Evolutionary conservation across 2,888 invertebrate genomes (phyloP), one percentile per base, ranked within the genome.

Genomic region (Zaprionus lineosus): DNA sequence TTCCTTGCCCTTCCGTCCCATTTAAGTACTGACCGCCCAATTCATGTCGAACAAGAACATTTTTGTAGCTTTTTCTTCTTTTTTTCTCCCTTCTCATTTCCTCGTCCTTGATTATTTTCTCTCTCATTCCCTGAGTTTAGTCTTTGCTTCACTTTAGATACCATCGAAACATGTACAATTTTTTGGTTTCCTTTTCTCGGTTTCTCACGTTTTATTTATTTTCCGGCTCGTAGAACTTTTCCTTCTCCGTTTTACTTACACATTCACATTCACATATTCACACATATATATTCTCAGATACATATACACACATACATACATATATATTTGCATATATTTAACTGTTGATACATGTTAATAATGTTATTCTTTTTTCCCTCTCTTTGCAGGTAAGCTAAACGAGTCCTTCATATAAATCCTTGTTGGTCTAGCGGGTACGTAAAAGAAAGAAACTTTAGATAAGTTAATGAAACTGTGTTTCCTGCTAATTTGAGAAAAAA

Each of bases 21-120:
- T n/a, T 7, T 16, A 24, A 6, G 43, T 28, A 46, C 44, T 43
- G 34, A 28, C 56, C 75, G 56, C 76, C 73, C 77, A 64, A 68
- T 74, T 71, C 65, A 56, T 84, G 84, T 84, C 50, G 67, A 68
- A 84, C 84, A 82, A 62, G 67, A 62, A 72, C 68, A 84, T 85
- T 85, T 82, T 64, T 75, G 72, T 84, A 52, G 48, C 68, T 60
- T 71, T 50, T 29, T 15, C 12, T 24, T 24, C 36, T 12, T 53
- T 6, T 28, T 37, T 4, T 28, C 34, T 12, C 43, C 43, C 4
- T 44, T 37, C 34, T 18, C 15, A 51, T 43, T 15, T 46, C 43
- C 6, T 44, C 34, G 34, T 19, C 18, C 53, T 61, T 58, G 46
- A 9, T 60, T 47, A 15, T 34, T 44, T 21, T 31, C 34, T 9